These are phyloP conservation scores for Trichomalopsis sarcophagae DNA, from an alignment of 1,140 invertebrate genomes.

Conservation along the genomic window DNA sequence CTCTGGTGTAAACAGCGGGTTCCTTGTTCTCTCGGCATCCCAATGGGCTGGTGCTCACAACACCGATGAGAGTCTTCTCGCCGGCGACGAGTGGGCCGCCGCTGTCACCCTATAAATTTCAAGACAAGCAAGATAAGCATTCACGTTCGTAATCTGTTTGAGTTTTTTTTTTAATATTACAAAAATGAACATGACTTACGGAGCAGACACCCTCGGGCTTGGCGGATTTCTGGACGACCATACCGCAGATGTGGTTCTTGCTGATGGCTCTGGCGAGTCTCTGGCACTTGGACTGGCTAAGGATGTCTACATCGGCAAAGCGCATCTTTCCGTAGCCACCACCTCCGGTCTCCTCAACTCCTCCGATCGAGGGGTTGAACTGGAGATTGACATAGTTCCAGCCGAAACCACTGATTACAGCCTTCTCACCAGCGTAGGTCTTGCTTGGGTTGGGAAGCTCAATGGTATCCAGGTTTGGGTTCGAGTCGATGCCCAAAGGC, in stretches of 20 bases:
- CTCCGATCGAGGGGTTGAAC: not conserved
- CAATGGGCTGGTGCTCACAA: slow-evolving; percentile 15
- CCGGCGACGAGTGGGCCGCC: slow-evolving; percentile 8
- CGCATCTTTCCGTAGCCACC: not conserved
- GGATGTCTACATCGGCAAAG: not conserved
- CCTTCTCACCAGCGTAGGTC: not conserved
- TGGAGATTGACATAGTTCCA: not conserved
- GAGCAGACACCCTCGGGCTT: slow-evolving; percentile 13
- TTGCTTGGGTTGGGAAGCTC: not conserved
- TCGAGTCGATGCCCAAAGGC: not conserved
- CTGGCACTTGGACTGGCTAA: not conserved
- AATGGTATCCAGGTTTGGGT: not conserved
- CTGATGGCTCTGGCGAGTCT: not conserved
- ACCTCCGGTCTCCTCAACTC: not conserved
- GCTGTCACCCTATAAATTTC: slow-evolving; percentile 27
- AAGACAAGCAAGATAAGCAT: not conserved
- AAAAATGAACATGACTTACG: not conserved
- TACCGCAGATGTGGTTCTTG: not conserved
- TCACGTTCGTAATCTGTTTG: not conserved
- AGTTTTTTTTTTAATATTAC: no score
- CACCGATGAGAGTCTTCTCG: not conserved
- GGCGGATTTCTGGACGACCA: not conserved
- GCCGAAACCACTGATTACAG: slow-evolving; percentile 11
- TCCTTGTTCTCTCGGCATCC: not conserved
- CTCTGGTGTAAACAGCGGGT: slow-evolving; percentile 5